phyloP scores from a whole-genome alignment of 1,140 invertebrate genomes.

The Pissodes strobi region DNA sequence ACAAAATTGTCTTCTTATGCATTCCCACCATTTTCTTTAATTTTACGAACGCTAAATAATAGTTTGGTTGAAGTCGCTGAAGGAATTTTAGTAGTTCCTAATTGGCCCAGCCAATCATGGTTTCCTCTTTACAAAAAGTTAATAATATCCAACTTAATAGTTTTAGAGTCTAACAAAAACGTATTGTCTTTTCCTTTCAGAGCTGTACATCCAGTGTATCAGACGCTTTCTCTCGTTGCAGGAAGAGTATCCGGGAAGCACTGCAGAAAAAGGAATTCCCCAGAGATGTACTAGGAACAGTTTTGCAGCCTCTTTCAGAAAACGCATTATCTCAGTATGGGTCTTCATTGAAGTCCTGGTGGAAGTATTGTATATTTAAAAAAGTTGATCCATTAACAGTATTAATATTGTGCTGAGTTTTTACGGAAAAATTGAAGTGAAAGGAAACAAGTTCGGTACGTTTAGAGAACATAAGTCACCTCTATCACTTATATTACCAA shows the following conservation, averaged over 20 bases:
- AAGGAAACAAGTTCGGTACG: too few relatives aligned
- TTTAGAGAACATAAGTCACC: too few relatives aligned
- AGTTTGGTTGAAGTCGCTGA: slow-evolving; percentile 37
- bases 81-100: slow-evolving; percentile 42
- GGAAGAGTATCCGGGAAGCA: slow-evolving; percentile 22
- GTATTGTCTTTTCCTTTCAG: slow-evolving; percentile 15
- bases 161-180: slow-evolving; percentile 22
- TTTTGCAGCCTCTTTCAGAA: too few relatives aligned
- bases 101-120: slow-evolving; percentile 45
- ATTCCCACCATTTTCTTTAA: slow-evolving; percentile 41
- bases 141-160: background rate
- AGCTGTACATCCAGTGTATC: slow-evolving; percentile 1
- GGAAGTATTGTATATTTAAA: too few relatives aligned
- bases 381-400: too few relatives aligned
- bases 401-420: too few relatives aligned
- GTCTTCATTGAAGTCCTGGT: too few relatives aligned
- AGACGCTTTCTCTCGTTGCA: too few relatives aligned
- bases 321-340: too few relatives aligned
- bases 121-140: slow-evolving; percentile 35
- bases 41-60: slow-evolving; percentile 38
- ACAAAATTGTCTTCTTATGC: slow-evolving; percentile 36
- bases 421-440: too few relatives aligned
- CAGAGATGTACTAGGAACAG: too few relatives aligned
- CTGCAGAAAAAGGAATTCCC: slow-evolving; percentile 8
- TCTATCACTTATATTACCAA: too few relatives aligned